A percentile compares a stretch with the other conserved stretches of the same genome.
These are phyloP conservation scores for Muscidifurax raptorellus DNA, from an alignment of 1,140 invertebrate species.

Conservation along the genomic window DNA sequence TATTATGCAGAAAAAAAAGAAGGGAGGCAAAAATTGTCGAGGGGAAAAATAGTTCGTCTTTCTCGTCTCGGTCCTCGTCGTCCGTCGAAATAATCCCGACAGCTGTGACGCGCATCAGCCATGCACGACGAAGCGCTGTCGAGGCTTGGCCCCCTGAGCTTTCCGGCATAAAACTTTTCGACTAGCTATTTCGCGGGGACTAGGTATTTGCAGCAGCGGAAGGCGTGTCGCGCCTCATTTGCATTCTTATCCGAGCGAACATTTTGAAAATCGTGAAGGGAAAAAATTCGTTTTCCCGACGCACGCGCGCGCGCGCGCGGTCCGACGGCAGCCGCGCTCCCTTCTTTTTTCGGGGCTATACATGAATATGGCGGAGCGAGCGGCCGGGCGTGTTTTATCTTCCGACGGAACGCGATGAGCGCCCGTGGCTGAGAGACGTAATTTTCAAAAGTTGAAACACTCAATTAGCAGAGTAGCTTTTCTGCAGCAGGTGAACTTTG, in stretches of 20 bases:
- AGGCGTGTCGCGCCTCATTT: constrained; percentile 35
- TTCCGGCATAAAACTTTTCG: constrained; percentile 46
- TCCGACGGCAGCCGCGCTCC: neutral
- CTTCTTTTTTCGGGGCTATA: neutral
- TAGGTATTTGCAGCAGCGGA: constrained; percentile 11
- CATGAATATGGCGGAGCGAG: neutral
- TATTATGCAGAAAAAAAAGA: constrained; percentile 34
- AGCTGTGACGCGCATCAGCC: constrained; percentile 64
- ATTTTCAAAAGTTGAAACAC: constrained; percentile 38
- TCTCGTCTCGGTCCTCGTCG: constrained; percentile 28
- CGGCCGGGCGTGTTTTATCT: constrained; percentile 28
- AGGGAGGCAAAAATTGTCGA: constrained; percentile 35
- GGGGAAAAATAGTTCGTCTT: constrained; percentile 60
- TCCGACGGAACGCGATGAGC: constrained; percentile 40
- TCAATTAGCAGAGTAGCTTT: constrained; percentile 36
- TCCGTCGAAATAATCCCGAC: constrained; percentile 63
- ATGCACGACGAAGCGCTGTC: constrained; percentile 52
- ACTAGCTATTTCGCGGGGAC: constrained; percentile 33
- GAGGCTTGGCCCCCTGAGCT: constrained; percentile 2
- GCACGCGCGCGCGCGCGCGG: no score
- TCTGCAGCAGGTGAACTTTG: neutral
- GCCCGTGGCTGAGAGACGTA: neutral
- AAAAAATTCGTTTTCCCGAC: constrained; percentile 5
- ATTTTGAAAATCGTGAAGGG: constrained; percentile 26
- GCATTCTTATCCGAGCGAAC: constrained; percentile 29